Evolutionary conservation across 2,797 vertebrate species (phyloP).

Genomic region (Acanthiza pusilla): DNA sequence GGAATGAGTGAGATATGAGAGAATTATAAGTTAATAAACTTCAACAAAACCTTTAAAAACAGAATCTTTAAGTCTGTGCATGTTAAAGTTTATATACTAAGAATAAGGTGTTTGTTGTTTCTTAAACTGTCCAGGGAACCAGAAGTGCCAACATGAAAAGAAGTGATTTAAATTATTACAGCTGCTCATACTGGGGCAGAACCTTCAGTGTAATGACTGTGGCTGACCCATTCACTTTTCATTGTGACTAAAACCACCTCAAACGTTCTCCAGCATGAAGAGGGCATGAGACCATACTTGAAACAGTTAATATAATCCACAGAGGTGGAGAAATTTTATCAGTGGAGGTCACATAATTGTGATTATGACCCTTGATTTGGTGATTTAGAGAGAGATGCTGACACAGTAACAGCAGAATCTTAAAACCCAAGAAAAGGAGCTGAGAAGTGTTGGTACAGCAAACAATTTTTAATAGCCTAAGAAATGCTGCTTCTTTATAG

Average conservation of each 20-base stretch:
- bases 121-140: background rate
- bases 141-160: background rate
- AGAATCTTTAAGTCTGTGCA: background rate
- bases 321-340: background rate
- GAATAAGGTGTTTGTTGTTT: background rate
- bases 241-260: background rate
- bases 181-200: background rate
- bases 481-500: background rate
- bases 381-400: background rate
- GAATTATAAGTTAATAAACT: background rate
- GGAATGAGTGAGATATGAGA: background rate
- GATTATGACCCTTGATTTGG: background rate
- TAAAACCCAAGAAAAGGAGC: background rate
- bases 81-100: background rate
- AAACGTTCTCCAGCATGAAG: background rate
- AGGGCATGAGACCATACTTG: background rate
- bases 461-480: background rate
- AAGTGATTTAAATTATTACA: background rate
- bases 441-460: background rate
- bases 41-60: background rate
- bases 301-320: background rate
- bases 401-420: background rate
- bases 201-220: background rate
- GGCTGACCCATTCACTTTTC: background rate
- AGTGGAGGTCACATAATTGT: background rate